These are phyloP conservation scores for Geodia barretti DNA, from an alignment of 37 sponge, comb jelly and placozoan species.

Conservation along the genomic window DNA sequence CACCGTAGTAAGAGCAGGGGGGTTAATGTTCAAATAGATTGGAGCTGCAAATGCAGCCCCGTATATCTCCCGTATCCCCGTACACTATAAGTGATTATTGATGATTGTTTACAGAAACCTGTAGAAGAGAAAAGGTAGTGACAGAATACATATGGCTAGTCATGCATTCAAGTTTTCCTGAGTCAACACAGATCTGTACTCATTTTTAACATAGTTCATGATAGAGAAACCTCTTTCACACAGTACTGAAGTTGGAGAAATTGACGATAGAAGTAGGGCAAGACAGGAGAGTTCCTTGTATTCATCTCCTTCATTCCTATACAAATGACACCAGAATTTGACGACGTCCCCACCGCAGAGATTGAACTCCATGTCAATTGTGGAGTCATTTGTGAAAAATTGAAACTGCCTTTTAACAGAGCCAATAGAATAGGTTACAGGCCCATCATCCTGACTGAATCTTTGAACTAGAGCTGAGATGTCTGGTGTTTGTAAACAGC, in stretches of 20 bases:
- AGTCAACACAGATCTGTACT: slow-evolving; percentile 9
- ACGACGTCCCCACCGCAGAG: not conserved
- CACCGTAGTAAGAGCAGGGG: too few relatives aligned
- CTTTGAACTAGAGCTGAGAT: not conserved
- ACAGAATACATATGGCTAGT: too few relatives aligned
- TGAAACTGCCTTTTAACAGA: not conserved
- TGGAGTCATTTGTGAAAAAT: slow-evolving; percentile 3
- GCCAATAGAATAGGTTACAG: not conserved
- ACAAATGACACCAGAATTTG: slow-evolving; percentile 6
- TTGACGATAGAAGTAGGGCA: slow-evolving; percentile 2
- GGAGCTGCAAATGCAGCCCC: too few relatives aligned
- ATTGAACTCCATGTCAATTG: slow-evolving; percentile 6
- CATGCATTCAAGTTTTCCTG: slow-evolving; percentile 19
- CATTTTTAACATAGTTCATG: slow-evolving; percentile 21
- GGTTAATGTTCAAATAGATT: too few relatives aligned
- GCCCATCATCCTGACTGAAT: not conserved
- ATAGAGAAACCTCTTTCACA: slow-evolving; percentile 22
- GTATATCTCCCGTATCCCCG: too few relatives aligned
- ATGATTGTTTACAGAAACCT: too few relatives aligned
- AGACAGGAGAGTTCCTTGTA: slow-evolving; percentile 14
- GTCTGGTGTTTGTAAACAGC: slow-evolving; percentile 11
- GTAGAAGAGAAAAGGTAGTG: too few relatives aligned
- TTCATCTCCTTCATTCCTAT: slow-evolving; percentile 9
- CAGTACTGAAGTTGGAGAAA: slow-evolving; percentile 11
- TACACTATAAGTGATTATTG: too few relatives aligned